Percentiles rank a stretch among this genome's conserved stretches.
Evolutionary conservation across 2,888 invertebrate species (phyloP).

Genomic region (Stegophylla sp.): DNA sequence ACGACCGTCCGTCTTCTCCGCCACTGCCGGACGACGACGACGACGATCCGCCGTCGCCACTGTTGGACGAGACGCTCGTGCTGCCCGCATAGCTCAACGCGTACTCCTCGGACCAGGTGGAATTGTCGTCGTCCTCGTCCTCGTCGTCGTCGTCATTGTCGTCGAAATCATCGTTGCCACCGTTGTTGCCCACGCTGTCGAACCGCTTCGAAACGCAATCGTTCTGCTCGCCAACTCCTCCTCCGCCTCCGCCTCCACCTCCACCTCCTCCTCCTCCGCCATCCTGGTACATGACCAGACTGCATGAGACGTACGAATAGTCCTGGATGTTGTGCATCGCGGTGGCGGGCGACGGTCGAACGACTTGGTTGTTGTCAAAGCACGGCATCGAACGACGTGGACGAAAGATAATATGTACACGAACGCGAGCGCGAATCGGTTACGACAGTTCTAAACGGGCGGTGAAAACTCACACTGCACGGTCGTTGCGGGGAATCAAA

Average conservation of each 20-base stretch:
- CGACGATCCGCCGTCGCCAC: conserved; percentile 20
- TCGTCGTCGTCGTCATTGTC: background rate
- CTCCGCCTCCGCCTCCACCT: background rate
- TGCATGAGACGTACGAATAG: conserved; percentile 6
- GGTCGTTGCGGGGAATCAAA: too few relatives aligned
- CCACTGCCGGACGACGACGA: background rate
- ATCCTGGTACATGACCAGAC: background rate
- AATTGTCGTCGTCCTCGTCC: conserved; percentile 1
- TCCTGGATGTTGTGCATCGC: background rate
- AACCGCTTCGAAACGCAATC: too few relatives aligned
- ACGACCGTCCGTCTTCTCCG: background rate
- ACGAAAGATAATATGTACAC: too few relatives aligned
- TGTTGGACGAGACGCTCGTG: conserved; percentile 49
- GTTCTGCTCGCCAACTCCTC: background rate
- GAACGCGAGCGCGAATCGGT: too few relatives aligned
- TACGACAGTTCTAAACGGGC: too few relatives aligned
- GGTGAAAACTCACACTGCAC: too few relatives aligned
- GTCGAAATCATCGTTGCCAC: conserved; percentile 23
- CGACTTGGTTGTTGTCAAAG: background rate
- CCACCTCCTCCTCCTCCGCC: background rate
- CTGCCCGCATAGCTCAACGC: conserved; percentile 38
- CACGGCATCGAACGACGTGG: background rate
- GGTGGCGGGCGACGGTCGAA: background rate
- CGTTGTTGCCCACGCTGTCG: background rate
- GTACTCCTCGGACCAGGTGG: conserved; percentile 3